phyloP scores from a whole-genome alignment of 2,888 invertebrate species.

The Ectropis crepuscularia region DNA sequence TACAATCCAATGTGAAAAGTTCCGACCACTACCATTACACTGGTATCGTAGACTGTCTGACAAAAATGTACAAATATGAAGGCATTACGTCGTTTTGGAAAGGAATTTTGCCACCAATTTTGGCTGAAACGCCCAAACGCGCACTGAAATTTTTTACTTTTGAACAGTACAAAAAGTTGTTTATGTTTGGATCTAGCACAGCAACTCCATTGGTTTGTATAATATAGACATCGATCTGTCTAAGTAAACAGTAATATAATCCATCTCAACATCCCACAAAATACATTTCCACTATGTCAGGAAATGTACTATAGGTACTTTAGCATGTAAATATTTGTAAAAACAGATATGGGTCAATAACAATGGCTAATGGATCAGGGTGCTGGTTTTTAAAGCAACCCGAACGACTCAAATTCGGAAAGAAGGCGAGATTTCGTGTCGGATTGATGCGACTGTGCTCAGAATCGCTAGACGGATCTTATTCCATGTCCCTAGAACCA shows the following conservation, averaged over 20 bases:
- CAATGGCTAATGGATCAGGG: too few species aligned
- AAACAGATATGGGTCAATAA: too few species aligned
- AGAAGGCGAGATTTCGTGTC: too few species aligned
- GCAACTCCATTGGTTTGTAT: conserved; percentile 90
- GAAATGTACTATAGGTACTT: too few species aligned
- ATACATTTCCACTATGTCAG: background rate
- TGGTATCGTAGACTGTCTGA: conserved; percentile 94
- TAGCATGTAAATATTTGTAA: too few species aligned
- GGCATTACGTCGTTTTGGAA: conserved; percentile 95
- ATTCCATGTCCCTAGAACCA: too few species aligned
- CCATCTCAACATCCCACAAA: conserved; percentile 4
- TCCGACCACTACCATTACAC: conserved; percentile 87
- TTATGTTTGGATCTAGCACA: conserved; percentile 90
- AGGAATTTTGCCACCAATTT: conserved; percentile 96
- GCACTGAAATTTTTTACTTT: conserved; percentile 97
- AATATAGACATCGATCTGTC: background rate
- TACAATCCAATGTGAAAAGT: conserved; percentile 60
- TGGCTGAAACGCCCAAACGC: conserved; percentile 97
- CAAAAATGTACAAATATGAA: conserved; percentile 94
- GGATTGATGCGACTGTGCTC: too few species aligned
- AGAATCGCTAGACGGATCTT: too few species aligned
- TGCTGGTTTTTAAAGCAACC: too few species aligned
- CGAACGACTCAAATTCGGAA: too few species aligned
- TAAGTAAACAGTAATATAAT: background rate
- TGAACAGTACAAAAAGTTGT: conserved; percentile 95